Evolutionary conservation across 2,113 vertebrate species (phyloP), one percentile per base, ranked within the genome.

Genomic region (Taurulus bubalis): DNA sequence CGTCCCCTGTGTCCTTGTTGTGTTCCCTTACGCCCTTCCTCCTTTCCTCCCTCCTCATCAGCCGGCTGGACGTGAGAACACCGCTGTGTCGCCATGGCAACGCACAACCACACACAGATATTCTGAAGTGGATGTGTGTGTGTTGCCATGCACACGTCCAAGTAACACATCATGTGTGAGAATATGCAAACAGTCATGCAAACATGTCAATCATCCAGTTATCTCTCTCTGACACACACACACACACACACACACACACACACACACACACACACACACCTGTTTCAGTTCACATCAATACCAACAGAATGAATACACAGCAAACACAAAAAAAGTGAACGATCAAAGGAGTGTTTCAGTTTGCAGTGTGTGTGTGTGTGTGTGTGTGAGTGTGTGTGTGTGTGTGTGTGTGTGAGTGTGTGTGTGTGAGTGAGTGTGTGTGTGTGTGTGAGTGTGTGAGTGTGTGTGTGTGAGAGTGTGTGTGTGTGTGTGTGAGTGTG

Each of bases 81-180:
- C 56, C 0, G 0, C 69, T 3, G 26, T 3, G 38, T 88, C 4
- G 2, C 79, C 78, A 81, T 81, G 78, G 83, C 58, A 86, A 88
- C 78, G 11, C 30, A 67, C 74, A 77, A 4, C 38, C 62, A 72
- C 47, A 22, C 24, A 6, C 47, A 22, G 18, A 6, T 38, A 22
- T 11, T 42, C 40, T 42, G 40, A 15, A 15, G 14, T 4, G 53
- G 38, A 0, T 10, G 4, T 15, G 53, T 32, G 32, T 32, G 9
- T 0, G 11, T 3, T n/a, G n/a, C n/a, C n/a, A n/a, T n/a, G n/a
- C n/a, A n/a, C n/a, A n/a, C n/a, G n/a, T n/a, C 10, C 32, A 18
- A 34, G 42, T 22, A 32, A 6, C n/a, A 45, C 24, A 75, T 70
- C 20, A 26, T 9, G 11, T 65, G 34, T 42, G 45, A 42, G 8